Evolutionary conservation across 2,888 invertebrate genomes (phyloP).

Genomic region (Subacronicta megacephala): DNA sequence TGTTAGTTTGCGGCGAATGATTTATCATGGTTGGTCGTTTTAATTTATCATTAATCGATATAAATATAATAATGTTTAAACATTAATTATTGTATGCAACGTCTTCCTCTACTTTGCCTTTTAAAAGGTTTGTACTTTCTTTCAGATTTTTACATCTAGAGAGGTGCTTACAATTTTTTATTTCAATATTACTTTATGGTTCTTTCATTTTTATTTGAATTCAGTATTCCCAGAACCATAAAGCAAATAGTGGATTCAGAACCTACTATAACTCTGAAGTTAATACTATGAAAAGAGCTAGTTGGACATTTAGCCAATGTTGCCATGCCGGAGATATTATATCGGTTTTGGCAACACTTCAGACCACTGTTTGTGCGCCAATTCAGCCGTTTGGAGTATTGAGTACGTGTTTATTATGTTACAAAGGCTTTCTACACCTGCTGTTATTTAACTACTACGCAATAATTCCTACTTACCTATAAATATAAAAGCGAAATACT

Average conservation of each 20-base stretch:
- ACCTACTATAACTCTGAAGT: conserved; percentile 3
- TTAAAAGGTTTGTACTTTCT: too few species aligned
- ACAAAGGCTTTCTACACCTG: not conserved
- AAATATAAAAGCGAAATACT: too few species aligned
- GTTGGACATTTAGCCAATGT: conserved; percentile 28
- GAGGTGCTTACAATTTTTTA: too few species aligned
- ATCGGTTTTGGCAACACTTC: conserved; percentile 47
- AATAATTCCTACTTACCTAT: not conserved
- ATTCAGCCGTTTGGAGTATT: conserved; percentile 11
- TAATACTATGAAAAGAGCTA: conserved; percentile 5
- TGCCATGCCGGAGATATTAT: conserved; percentile 16
- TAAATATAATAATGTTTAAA: too few species aligned
- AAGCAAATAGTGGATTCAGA: not conserved
- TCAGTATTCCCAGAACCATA: not conserved
- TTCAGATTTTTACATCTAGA: too few species aligned
- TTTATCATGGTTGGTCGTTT: too few species aligned
- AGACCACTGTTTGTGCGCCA: conserved; percentile 28
- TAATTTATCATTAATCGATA: too few species aligned
- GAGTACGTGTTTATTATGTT: conserved; percentile 8
- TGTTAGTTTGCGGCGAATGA: too few species aligned
- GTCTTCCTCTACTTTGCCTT: too few species aligned
- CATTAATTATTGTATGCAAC: too few species aligned
- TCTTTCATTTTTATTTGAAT: too few species aligned
- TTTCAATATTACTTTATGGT: too few species aligned
- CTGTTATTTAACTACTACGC: not conserved